Percentiles rank a stretch among this genome's conserved stretches.
Evolutionary conservation across 2,113 vertebrate genomes (phyloP).

Genomic region (Anas platyrhynchos): DNA sequence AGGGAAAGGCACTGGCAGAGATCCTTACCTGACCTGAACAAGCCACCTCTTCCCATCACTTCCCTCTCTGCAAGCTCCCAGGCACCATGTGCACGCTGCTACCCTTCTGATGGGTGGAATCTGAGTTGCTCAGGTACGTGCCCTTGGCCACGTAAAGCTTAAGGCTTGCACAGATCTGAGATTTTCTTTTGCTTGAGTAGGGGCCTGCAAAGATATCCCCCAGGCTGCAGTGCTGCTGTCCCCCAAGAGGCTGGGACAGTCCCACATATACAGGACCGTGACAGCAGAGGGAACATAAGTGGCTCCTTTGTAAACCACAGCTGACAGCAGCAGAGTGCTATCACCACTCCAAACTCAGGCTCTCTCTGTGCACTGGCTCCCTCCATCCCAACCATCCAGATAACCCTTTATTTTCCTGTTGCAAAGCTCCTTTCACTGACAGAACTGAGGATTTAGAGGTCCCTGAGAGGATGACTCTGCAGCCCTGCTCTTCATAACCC

Average conservation of each 20-base stretch:
- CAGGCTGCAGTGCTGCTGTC: not conserved
- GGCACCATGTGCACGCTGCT: rapidly evolving
- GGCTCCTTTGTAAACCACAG: not conserved
- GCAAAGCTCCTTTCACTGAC: not conserved
- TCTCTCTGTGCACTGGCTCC: not conserved
- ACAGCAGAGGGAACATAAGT: not conserved
- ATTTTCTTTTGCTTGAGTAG: not conserved
- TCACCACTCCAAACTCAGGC: not conserved
- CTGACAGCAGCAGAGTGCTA: not conserved
- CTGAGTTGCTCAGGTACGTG: not conserved
- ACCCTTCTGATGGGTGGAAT: not conserved
- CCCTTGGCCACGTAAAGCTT: not conserved
- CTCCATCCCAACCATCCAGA: not conserved
- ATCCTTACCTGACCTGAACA: not conserved
- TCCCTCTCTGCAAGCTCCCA: not conserved
- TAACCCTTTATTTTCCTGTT: not conserved
- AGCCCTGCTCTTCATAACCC: not conserved
- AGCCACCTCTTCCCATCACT: not conserved
- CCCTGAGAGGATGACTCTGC: not conserved
- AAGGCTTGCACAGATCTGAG: not conserved
- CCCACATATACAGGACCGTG: not conserved
- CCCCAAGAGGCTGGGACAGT: not conserved
- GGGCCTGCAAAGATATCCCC: not conserved
- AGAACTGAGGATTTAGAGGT: not conserved
- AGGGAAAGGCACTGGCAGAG: not conserved